phyloP scores from a whole-genome alignment of 2,113 vertebrate genomes.

The Channa argus region DNA sequence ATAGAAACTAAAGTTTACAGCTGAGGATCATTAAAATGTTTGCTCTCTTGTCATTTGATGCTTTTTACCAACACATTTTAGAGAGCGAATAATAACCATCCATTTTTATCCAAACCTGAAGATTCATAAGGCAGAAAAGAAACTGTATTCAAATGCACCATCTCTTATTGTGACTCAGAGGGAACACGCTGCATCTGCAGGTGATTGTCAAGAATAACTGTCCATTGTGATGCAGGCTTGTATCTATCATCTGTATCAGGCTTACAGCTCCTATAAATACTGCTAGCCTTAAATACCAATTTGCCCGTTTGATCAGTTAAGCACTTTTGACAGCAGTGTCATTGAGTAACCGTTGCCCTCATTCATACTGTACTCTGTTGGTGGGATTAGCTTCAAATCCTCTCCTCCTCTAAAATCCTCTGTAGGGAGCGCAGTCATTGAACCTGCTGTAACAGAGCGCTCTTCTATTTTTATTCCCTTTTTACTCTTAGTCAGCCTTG shows the following conservation, averaged over 20 bases:
- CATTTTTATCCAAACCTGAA: conserved; percentile 19
- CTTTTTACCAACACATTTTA: conserved; percentile 2
- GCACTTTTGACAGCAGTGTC: conserved; percentile 61
- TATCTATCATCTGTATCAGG: conserved; percentile 43
- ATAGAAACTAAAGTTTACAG: no score
- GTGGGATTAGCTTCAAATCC: conserved; percentile 78
- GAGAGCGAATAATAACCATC: conserved; percentile 5
- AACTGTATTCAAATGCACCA: conserved; percentile 28
- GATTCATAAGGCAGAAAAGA: conserved; percentile 19
- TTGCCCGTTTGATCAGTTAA: conserved; percentile 68
- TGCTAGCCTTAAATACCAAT: conserved; percentile 51
- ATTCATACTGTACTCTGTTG: conserved; percentile 73
- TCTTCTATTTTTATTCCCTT: conserved; percentile 66
- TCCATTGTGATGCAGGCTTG: conserved; percentile 40
- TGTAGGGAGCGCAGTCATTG: conserved; percentile 59
- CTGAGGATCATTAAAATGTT: no score
- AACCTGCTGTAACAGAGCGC: conserved; percentile 71
- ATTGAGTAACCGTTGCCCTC: conserved; percentile 69
- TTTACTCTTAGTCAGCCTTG: conserved; percentile 58
- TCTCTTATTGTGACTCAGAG: conserved; percentile 24
- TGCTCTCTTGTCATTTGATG: no score
- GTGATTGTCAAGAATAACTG: conserved; percentile 48
- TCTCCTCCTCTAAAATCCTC: conserved; percentile 69
- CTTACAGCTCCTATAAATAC: conserved; percentile 46
- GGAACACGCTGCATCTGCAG: conserved; percentile 23